These are phyloP conservation scores for Ceyx melanurus DNA, from an alignment of 2,113 vertebrate genomes.

Conservation along the genomic window DNA sequence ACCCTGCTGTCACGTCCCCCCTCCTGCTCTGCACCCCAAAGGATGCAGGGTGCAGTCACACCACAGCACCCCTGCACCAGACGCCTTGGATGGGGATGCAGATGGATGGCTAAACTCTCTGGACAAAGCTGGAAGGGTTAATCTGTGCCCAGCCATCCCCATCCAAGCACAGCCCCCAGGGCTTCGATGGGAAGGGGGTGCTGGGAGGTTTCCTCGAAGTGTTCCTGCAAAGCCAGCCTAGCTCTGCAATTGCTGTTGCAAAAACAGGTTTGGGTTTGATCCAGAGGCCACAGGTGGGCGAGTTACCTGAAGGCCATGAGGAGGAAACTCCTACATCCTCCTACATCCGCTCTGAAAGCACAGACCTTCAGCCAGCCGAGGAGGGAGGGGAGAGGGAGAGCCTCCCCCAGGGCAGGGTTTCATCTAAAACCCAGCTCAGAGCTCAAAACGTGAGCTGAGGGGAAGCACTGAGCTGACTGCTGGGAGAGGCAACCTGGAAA, in stretches of 20 bases:
- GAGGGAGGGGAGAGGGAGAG: neutral
- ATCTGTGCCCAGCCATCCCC: neutral
- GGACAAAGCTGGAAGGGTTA: constrained; percentile 46
- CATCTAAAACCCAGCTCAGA: constrained; percentile 10
- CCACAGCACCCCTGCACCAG: neutral
- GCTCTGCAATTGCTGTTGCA: neutral
- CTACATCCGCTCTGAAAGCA: neutral
- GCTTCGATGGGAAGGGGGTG: neutral
- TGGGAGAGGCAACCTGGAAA: neutral
- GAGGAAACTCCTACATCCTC: constrained; percentile 61
- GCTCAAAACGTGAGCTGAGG: neutral
- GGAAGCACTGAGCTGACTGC: neutral
- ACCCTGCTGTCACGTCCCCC: constrained; percentile 5
- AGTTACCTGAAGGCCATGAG: constrained; percentile 54
- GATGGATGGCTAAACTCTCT: fast-evolving
- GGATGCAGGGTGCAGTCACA: fast-evolving
- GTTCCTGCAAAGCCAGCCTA: neutral
- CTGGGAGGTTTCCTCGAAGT: neutral
- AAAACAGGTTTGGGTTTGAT: constrained; percentile 14
- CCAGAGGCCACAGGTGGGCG: constrained; percentile 27
- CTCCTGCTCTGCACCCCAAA: fast-evolving
- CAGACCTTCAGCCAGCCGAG: neutral
- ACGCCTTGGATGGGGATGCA: fast-evolving
- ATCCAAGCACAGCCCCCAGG: neutral
- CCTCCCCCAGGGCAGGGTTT: neutral